Percentiles rank a stretch among this genome's conserved stretches.
Conservation (phyloP, 2,888 invertebrate species). For the Rhagonycha fulva region DNA sequence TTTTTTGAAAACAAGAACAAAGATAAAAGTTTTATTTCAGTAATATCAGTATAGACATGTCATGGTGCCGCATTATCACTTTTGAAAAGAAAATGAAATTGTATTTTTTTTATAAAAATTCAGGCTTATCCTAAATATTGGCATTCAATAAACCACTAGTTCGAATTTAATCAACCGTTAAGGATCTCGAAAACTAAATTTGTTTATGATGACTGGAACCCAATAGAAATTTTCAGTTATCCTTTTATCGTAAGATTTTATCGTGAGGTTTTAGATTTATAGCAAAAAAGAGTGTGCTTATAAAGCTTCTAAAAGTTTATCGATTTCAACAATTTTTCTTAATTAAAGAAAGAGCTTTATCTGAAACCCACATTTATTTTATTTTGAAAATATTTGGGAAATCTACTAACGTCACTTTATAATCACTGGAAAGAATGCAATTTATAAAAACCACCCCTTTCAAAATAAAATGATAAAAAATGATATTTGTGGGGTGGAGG, state of each 20-base stretch:
- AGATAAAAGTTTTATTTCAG: neutral
- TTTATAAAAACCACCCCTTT: neutral
- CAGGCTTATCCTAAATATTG: slow-evolving; percentile 10
- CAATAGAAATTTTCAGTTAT: slow-evolving; percentile 21
- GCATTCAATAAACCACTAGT: slow-evolving; percentile 27
- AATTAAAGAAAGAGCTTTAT: neutral
- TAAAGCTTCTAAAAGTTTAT: slow-evolving; percentile 1
- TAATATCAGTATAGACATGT: neutral
- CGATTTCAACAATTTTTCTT: neutral
- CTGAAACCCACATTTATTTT: neutral
- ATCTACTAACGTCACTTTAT: neutral
- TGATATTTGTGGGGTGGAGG: neutral
- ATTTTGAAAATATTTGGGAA: neutral
- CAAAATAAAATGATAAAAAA: neutral
- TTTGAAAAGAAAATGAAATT: neutral
- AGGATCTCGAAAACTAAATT: slow-evolving; percentile 30
- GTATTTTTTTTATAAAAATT: slow-evolving; percentile 7
- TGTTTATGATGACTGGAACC: slow-evolving; percentile 29
- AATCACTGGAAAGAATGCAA: neutral
- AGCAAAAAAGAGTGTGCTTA: neutral
- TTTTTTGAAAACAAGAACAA: neutral
- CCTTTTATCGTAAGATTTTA: slow-evolving; percentile 18
- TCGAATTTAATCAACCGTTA: slow-evolving; percentile 32
- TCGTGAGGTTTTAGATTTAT: slow-evolving; percentile 18
- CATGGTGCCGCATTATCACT: neutral